These are phyloP conservation scores for Mustela lutreola DNA, from an alignment of 2,113 vertebrate genomes.

Conservation along the genomic window DNA sequence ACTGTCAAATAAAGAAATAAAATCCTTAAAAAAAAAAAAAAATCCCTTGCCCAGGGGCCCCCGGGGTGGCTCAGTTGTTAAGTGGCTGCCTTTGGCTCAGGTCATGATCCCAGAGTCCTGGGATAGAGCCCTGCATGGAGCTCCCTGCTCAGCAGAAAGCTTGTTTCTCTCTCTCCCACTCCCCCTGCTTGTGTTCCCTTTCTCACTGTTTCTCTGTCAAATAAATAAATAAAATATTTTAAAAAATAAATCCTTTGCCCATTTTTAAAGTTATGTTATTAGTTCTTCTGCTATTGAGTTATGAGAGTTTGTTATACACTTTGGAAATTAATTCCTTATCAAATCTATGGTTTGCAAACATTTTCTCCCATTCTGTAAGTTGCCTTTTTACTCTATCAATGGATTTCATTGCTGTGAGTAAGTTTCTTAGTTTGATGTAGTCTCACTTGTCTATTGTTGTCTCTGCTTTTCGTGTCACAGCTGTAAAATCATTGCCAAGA, in stretches of 20 bases:
- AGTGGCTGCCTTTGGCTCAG: no score
- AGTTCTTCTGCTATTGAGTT: not conserved
- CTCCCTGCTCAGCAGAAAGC: no score
- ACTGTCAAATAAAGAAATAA: no score
- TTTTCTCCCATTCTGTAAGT: not conserved
- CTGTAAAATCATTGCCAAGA: not conserved
- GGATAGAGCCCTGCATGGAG: no score
- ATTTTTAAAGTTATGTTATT: not conserved
- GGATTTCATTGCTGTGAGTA: not conserved
- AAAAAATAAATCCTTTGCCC: not conserved
- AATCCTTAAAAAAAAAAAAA: not conserved
- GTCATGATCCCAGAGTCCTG: no score
- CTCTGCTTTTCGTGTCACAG: constrained; percentile 9
- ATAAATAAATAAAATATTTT: no score
- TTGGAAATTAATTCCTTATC: not conserved
- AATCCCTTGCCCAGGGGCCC: not conserved
- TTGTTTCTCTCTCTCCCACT: no score
- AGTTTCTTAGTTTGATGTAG: not conserved
- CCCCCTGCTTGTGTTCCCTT: no score
- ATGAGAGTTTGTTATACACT: not conserved
- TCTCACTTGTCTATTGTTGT: not conserved
- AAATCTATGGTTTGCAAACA: constrained; percentile 4
- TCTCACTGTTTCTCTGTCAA: no score
- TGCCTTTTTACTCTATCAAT: not conserved
- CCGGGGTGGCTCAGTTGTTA: no score